These are phyloP conservation scores for Cichlasoma orientale DNA, from an alignment of 2,797 vertebrate genomes.

Conservation along the genomic window DNA sequence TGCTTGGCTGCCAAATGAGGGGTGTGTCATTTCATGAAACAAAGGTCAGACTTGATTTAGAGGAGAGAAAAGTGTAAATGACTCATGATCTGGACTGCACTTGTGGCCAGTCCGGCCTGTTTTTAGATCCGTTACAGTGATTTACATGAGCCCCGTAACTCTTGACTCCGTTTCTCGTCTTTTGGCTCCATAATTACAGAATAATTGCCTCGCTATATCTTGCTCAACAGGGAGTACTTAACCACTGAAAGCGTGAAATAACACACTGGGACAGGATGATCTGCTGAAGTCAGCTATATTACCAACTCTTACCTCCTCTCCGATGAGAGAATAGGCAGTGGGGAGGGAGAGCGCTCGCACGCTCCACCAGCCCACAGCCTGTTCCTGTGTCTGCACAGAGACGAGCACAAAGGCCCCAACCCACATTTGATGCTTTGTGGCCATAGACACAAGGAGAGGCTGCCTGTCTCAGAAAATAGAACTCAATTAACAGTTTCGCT, in stretches of 20 bases:
- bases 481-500: constrained; percentile 82
- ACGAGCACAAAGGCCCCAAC: constrained; percentile 60
- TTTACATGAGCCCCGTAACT: constrained; percentile 28
- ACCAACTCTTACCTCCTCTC: constrained; percentile 40
- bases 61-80: neutral
- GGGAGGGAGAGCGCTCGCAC: constrained; percentile 26
- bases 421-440: constrained; percentile 65
- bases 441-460: constrained; percentile 71
- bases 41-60: neutral
- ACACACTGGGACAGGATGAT: constrained; percentile 66
- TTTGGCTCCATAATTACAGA: constrained; percentile 71
- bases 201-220: constrained; percentile 67
- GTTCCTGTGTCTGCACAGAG: constrained; percentile 60
- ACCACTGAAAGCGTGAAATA: constrained; percentile 69
- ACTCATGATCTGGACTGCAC: neutral
- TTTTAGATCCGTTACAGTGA: constrained; percentile 14
- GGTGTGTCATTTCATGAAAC: neutral
- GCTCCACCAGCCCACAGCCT: constrained; percentile 66
- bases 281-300: constrained; percentile 66
- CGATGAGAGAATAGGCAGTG: constrained; percentile 51
- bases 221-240: constrained; percentile 70
- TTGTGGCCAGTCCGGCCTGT: neutral
- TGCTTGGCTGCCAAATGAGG: neutral
- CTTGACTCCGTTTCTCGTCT: constrained; percentile 49
- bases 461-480: constrained; percentile 76